Evolutionary conservation across 2,113 vertebrate genomes (phyloP), one percentile per base, ranked within the genome.

Genomic region (Motacilla tschutschensis): DNA sequence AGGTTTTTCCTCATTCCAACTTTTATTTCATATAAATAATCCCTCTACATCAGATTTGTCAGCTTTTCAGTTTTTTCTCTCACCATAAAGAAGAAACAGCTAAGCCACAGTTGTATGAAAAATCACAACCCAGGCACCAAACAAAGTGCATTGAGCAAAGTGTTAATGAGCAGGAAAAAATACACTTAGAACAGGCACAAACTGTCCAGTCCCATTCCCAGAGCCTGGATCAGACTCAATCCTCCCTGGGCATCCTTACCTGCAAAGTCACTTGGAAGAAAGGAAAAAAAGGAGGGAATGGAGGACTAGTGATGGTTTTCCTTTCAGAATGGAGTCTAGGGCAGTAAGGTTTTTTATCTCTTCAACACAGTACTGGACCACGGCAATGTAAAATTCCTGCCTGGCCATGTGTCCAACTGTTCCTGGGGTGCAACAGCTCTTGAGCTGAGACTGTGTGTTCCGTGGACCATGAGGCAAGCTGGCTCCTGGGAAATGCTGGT

Each of bases 21-120:
- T 85, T 95, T 96, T 93, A 93, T 94, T 96, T 93, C 88, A 71
- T 82, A 94, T 88, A 93, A 95, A 93, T 83, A 93, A 91, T 38
- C 53, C 65, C 48, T 64, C 79, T 76, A 63, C 85, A 88, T 73
- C 65, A 87, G 29, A 31, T 77, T 86, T 67, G 63, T 57, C 46
- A 84, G 44, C 67, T 71, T 46, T 7, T 36, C 50, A 20, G 17
- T 29, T 77, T 84, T 76, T 84, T 63, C 53, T 81, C 17, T 85
- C 31, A 44, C 83, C 29, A 33, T 62, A 83, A 88, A 70, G 81
- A 80, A 90, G 58, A 63, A 94, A 62, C 31, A 87, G 77, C 67
- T 57, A 90, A 86, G 65, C 66, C 67, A 35, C 28, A 46, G 59
- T 38, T 87, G 47, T 74, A 69, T 74, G 59, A 76, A 81, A 80